Conservation (phyloP, 2,797 vertebrate genomes). For the Alosa sapidissima region DNA sequence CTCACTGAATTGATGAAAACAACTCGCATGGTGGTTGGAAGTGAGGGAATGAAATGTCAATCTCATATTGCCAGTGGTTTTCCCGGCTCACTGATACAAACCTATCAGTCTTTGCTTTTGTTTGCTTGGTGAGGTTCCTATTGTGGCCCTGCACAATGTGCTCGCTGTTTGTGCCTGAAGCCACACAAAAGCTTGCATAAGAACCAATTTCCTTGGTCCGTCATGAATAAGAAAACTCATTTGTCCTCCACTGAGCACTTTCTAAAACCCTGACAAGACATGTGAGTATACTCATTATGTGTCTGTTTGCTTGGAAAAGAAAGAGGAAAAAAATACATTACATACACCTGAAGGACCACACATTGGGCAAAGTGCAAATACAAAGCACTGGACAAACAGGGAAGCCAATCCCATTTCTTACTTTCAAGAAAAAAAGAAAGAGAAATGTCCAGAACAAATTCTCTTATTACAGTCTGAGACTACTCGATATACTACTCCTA, state of each 20-base stretch:
- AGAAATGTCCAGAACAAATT: too few relatives aligned
- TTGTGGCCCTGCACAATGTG: conserved; percentile 64
- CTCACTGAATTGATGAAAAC: not conserved
- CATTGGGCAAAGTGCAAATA: conserved; percentile 38
- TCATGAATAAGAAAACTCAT: conserved; percentile 69
- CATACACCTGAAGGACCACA: conserved; percentile 39
- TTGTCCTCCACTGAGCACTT: conserved; percentile 62
- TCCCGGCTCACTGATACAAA: conserved; percentile 59
- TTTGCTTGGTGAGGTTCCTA: conserved; percentile 62
- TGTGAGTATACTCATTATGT: conserved; percentile 61
- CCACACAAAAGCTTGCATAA: conserved; percentile 63
- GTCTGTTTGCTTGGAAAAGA: conserved; percentile 52
- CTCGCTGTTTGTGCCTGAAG: conserved; percentile 58
- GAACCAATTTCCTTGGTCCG: conserved; percentile 70
- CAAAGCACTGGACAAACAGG: not conserved
- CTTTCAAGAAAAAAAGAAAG: not conserved
- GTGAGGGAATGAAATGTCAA: not conserved
- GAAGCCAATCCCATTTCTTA: not conserved
- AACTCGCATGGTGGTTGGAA: conserved; percentile 38
- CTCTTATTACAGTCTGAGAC: too few relatives aligned
- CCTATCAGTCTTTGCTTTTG: conserved; percentile 61
- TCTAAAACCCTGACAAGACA: conserved; percentile 59
- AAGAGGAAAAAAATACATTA: conserved; percentile 18
- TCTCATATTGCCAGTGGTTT: conserved; percentile 50
- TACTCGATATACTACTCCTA: too few relatives aligned